Conservation (phyloP, 2,888 invertebrate species). For the Vesta saturnalis region DNA sequence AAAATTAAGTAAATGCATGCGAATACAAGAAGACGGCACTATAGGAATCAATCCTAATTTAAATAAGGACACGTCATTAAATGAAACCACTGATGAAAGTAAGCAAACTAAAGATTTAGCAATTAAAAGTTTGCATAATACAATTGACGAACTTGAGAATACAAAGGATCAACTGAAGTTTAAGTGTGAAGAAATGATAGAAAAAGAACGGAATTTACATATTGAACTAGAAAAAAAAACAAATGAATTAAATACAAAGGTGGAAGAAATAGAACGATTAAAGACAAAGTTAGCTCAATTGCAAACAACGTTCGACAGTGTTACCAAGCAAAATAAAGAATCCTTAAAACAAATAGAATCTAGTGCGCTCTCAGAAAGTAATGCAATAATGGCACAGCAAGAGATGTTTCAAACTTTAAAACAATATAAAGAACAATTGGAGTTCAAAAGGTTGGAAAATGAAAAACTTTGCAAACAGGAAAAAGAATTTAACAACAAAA, state of each 20-base stretch:
- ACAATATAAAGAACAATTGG: constrained; percentile 36
- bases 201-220: neutral
- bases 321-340: neutral
- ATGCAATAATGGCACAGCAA: neutral
- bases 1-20: no score
- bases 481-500: neutral
- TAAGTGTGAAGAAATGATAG: neutral
- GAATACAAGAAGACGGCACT: neutral
- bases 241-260: neutral
- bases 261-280: constrained; percentile 9
- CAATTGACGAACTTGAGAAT: neutral
- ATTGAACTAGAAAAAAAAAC: neutral
- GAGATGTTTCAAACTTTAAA: constrained; percentile 13
- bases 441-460: constrained; percentile 32
- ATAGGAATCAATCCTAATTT: neutral
- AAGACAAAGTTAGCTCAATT: neutral
- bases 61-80: neutral
- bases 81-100: neutral
- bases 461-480: constrained; percentile 29
- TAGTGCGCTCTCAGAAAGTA: neutral
- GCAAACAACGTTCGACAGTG: neutral
- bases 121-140: neutral
- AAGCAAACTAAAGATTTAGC: neutral
- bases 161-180: neutral
- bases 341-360: neutral